phyloP scores from a whole-genome alignment of 2,113 vertebrate species.

The Oryzias curvinotus region DNA sequence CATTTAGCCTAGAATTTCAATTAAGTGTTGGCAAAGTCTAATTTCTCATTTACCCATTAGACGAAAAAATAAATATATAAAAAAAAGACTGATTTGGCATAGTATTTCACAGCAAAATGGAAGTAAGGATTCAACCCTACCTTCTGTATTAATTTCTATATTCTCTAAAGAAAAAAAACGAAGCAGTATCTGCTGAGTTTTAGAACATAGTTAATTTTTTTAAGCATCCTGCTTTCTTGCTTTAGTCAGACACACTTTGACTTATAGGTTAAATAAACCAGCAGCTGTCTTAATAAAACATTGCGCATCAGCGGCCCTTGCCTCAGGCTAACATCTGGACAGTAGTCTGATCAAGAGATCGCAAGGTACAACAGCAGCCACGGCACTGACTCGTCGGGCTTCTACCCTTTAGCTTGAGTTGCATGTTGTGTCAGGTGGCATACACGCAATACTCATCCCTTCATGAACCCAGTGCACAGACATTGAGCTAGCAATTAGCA shows the following conservation, averaged over 20 bases:
- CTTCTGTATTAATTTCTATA: neutral
- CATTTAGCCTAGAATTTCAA: slow-evolving; percentile 65
- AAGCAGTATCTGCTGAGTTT: neutral
- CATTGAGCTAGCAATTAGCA: no score
- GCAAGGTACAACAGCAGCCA: slow-evolving; percentile 15
- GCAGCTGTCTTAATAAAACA: slow-evolving; percentile 48
- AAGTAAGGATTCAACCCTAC: slow-evolving; percentile 26
- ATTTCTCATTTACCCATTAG: slow-evolving; percentile 70
- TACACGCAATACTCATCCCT: no score
- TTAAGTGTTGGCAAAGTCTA: slow-evolving; percentile 61
- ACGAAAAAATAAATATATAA: neutral
- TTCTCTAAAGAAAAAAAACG: neutral
- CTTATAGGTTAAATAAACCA: slow-evolving; percentile 15
- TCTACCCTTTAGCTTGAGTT: slow-evolving; percentile 10
- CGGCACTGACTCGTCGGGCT: slow-evolving; percentile 17
- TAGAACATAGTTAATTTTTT: neutral
- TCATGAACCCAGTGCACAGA: no score
- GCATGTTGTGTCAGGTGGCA: slow-evolving; percentile 9
- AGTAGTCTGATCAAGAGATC: slow-evolving; percentile 34
- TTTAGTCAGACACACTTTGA: slow-evolving; percentile 19
- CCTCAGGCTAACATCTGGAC: slow-evolving; percentile 29
- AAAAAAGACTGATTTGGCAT: slow-evolving; percentile 51
- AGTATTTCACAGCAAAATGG: slow-evolving; percentile 46
- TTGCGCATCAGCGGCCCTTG: slow-evolving; percentile 27
- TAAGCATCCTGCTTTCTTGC: slow-evolving; percentile 9